Conservation (phyloP, 2,113 vertebrate species). For the Eclectus roratus region DNA sequence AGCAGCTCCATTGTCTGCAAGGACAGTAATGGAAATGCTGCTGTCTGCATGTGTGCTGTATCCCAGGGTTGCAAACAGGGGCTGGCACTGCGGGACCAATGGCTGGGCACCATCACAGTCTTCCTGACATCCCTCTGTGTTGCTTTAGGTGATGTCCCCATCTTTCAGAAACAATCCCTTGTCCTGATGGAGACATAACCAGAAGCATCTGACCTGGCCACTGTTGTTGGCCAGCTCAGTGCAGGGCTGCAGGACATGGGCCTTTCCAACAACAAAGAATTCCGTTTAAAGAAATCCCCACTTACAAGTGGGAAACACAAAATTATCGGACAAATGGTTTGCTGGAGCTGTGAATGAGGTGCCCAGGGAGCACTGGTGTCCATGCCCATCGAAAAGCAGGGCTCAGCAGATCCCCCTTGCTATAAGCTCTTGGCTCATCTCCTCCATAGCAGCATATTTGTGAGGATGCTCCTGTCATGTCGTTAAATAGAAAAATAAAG, state of each 20-base stretch:
- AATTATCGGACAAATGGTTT: not conserved
- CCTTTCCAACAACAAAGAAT: not conserved
- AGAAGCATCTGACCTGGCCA: not conserved
- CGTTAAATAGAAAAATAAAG: not conserved
- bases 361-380: not conserved
- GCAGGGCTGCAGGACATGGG: not conserved
- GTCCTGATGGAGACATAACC: not conserved
- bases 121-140: not conserved
- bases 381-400: rapidly evolving
- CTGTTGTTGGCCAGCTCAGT: not conserved
- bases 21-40: rapidly evolving
- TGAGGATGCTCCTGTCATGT: not conserved
- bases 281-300: not conserved
- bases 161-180: not conserved
- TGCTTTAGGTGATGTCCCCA: not conserved
- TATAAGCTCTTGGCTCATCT: rapidly evolving
- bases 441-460: rapidly evolving
- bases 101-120: rapidly evolving
- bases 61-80: rapidly evolving
- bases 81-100: not conserved
- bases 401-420: not conserved
- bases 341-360: not conserved
- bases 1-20: not conserved
- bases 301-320: not conserved
- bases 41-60: not conserved